A percentile compares a stretch with the other conserved stretches of the same genome.
phyloP scores from a whole-genome alignment of 2,888 invertebrate genomes.

The Hybos culiciformis region DNA sequence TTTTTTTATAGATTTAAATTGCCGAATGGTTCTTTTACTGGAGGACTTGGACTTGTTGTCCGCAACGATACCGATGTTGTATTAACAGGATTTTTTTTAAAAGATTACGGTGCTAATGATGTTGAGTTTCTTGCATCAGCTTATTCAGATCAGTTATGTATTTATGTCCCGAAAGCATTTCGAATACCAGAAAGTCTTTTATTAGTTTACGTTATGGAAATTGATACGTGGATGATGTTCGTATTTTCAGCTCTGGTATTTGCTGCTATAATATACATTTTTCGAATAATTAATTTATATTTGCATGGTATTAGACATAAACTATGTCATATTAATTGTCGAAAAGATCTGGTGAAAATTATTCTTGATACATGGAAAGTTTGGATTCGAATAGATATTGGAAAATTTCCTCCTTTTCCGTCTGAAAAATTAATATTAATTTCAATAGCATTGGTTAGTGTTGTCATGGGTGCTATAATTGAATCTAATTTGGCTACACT shows the following conservation, averaged over 20 bases:
- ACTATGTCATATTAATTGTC: background rate
- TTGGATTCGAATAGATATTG: slow-evolving; percentile 28
- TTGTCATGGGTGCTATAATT: slow-evolving; percentile 33
- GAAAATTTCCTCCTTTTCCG: slow-evolving; percentile 27
- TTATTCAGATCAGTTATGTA: slow-evolving; percentile 33
- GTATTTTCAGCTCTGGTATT: slow-evolving; percentile 20
- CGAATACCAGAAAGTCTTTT: slow-evolving; percentile 32
- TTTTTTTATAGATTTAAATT: slow-evolving; percentile 21
- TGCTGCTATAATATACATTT: slow-evolving; percentile 8
- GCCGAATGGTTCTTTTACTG: slow-evolving; percentile 29
- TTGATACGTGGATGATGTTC: slow-evolving; percentile 30
- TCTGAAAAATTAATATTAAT: slow-evolving; percentile 32
- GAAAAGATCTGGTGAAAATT: slow-evolving; percentile 17
- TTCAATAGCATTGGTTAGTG: slow-evolving; percentile 29
- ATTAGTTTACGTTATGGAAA: slow-evolving; percentile 28
- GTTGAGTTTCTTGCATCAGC: slow-evolving; percentile 31
- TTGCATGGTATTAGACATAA: slow-evolving; percentile 9
- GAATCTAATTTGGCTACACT: slow-evolving; percentile 36
- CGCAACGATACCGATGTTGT: slow-evolving; percentile 29
- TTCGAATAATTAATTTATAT: slow-evolving; percentile 9
- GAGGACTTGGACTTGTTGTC: slow-evolving; percentile 29
- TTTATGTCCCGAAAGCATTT: slow-evolving; percentile 32
- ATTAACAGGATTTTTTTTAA: slow-evolving; percentile 34
- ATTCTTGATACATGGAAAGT: slow-evolving; percentile 29
- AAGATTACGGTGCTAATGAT: slow-evolving; percentile 30